Evolutionary conservation across 2,797 vertebrate species (phyloP), one percentile per base, ranked within the genome.

Genomic region (Scarus forsteni): DNA sequence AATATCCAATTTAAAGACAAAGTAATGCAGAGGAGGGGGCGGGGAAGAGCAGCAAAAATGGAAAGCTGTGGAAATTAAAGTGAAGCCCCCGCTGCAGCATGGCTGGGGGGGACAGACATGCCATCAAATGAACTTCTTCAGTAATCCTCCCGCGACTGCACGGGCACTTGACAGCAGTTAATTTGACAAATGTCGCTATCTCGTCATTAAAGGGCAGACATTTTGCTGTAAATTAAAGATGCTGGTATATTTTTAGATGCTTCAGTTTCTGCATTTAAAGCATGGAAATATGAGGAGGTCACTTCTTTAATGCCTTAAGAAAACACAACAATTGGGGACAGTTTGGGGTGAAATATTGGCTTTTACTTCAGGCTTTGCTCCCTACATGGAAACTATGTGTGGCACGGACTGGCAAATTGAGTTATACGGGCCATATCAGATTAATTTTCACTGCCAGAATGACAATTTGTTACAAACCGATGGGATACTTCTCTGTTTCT

Each of bases 1-100:
- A 88, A 89, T 85, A 91, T 91, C 89, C 76, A 85, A 90, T 93
- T 91, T 88, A 78, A 59, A 85, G 75, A 80, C 76, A 88, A 92
- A 90, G 88, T 84, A 85, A 63, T 81, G 61, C 46, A 58, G 62
- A 66, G 70, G 77, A 50, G 78, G 81, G 75, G 79, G 73, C 54
- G 77, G 84, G 74, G 35, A 66, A 59, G 60, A 50, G 6, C 42
- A 77, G 77, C 5, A 52, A 54, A 76, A 81, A 80, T 63, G 68
- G 74, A 83, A 89, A 81, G 75, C 84, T 77, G 79, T 81, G 68
- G 75, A 88, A 89, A 91, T 90, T 67, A 84, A 93, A 91, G 77
- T 70, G 79, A 87, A 81, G 75, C 69, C 66, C 81, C 55, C 12
- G 77, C 74, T 62, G 44, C 70, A 71, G 73, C 61, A 50, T 55